Percentiles rank a stretch among this genome's conserved stretches.
phyloP scores from a whole-genome alignment of 1,140 invertebrate species.

The Pinna nobilis region DNA sequence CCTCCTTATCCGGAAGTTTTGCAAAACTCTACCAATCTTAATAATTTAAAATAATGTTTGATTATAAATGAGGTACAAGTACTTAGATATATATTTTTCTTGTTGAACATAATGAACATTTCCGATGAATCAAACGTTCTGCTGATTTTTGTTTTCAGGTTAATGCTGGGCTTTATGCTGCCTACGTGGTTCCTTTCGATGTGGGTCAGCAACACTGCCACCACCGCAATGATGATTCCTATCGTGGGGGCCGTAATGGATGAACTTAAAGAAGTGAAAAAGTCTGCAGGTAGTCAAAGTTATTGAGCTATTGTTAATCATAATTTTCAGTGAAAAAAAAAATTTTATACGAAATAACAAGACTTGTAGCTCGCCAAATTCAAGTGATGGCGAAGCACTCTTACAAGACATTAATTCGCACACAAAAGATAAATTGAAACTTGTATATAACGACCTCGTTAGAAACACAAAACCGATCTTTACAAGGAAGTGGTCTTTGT shows the following conservation, averaged over 20 bases:
- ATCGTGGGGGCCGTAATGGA: conserved; percentile 65
- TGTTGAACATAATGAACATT: neutral
- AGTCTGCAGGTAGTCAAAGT: conserved; percentile 1
- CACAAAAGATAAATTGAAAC: too few species aligned
- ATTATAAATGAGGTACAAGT: neutral
- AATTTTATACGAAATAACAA: too few species aligned
- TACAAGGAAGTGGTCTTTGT: too few species aligned
- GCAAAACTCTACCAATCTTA: neutral
- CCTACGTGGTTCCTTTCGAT: conserved; percentile 74
- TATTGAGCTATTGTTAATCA: too few species aligned
- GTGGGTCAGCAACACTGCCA: conserved; percentile 75
- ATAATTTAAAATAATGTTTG: neutral
- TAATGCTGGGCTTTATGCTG: conserved; percentile 72
- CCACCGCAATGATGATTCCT: conserved; percentile 74
- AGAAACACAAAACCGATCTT: too few species aligned
- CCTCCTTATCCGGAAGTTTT: neutral
- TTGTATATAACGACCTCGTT: too few species aligned
- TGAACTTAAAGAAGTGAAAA: conserved; percentile 23
- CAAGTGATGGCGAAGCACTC: too few species aligned
- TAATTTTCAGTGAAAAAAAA: too few species aligned
- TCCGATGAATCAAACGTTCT: neutral
- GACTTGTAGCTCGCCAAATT: too few species aligned
- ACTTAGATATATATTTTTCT: neutral
- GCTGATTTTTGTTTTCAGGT: conserved; percentile 6
- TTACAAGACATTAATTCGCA: too few species aligned